Evolutionary conservation across 2,113 vertebrate species (phyloP).

Genomic region (Clarias magur): DNA sequence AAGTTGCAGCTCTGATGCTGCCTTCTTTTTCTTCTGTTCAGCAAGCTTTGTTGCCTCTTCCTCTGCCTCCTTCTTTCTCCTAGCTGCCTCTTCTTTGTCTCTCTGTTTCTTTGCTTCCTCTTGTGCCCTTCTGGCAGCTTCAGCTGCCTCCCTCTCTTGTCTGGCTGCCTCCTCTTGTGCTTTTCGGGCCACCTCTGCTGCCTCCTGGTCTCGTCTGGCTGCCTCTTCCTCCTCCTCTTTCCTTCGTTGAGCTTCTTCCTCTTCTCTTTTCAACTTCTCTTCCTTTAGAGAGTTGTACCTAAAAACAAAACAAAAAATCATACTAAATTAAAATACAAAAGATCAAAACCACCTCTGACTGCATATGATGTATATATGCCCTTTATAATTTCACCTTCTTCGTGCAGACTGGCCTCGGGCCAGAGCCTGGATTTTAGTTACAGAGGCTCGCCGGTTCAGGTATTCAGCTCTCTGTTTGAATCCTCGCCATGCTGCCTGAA

Average conservation of each 20-base stretch:
- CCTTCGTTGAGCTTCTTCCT: constrained; percentile 48
- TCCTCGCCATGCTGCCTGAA: constrained; percentile 85
- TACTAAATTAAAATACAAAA: not conserved
- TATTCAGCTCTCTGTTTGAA: constrained; percentile 69
- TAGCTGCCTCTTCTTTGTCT: constrained; percentile 34
- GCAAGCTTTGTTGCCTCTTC: constrained; percentile 51
- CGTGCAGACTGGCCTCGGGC: constrained; percentile 84
- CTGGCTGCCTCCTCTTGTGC: constrained; percentile 56
- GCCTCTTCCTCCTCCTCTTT: constrained; percentile 54
- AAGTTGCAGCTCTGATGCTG: constrained; percentile 46
- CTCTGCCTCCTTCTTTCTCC: constrained; percentile 36
- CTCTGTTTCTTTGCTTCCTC: constrained; percentile 14
- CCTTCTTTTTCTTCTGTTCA: constrained; percentile 63
- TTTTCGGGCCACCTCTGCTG: constrained; percentile 35
- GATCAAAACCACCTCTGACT: too few species aligned
- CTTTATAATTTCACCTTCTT: constrained; percentile 72
- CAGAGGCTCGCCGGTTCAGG: constrained; percentile 58
- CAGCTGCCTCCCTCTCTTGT: constrained; percentile 48
- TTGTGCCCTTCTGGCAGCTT: constrained; percentile 52
- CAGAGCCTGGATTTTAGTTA: constrained; percentile 82
- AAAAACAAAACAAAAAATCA: not conserved
- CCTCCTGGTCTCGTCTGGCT: constrained; percentile 42
- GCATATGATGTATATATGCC: not conserved
- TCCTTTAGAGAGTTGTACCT: constrained; percentile 70
- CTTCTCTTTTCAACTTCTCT: constrained; percentile 64